Conservation (phyloP, 2,797 vertebrate genomes). For the Centroberyx gerrardi region DNA sequence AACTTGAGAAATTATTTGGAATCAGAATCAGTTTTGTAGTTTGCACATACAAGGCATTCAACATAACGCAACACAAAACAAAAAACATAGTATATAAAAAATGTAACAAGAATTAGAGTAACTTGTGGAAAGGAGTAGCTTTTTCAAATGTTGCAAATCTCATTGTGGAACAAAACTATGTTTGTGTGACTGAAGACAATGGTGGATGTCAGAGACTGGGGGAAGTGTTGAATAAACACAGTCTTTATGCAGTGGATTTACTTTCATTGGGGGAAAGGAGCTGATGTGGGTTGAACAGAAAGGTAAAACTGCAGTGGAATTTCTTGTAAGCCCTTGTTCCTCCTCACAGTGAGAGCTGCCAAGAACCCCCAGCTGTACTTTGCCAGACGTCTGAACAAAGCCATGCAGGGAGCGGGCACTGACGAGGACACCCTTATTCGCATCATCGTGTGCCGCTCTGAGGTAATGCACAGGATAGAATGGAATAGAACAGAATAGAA, state of each 20-base stretch:
- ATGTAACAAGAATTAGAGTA: too few species aligned
- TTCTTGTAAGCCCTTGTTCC: conserved; percentile 1
- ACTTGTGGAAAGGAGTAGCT: background rate
- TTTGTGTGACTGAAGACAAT: too few species aligned
- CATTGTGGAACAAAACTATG: background rate
- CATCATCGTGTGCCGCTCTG: conserved; percentile 85
- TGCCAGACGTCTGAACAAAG: conserved; percentile 82
- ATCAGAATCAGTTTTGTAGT: too few species aligned
- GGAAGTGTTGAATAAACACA: too few species aligned
- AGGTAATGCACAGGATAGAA: conserved; percentile 70
- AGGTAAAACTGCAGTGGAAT: background rate
- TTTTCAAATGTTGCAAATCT: background rate
- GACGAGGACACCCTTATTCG: conserved; percentile 87
- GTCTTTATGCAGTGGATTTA: background rate
- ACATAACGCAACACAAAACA: too few species aligned
- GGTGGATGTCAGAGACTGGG: too few species aligned
- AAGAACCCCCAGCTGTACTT: conserved; percentile 89
- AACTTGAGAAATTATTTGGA: too few species aligned
- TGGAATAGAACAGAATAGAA: background rate
- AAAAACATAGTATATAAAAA: too few species aligned
- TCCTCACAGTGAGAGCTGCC: conserved; percentile 82
- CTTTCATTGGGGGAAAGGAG: too few species aligned
- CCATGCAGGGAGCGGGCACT: conserved; percentile 86
- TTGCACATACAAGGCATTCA: too few species aligned
- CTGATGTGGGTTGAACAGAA: background rate